These are phyloP conservation scores for Lytechinus variegatus DNA, from an alignment of 35 echinoderm and acorn worm genomes.

Conservation along the genomic window DNA sequence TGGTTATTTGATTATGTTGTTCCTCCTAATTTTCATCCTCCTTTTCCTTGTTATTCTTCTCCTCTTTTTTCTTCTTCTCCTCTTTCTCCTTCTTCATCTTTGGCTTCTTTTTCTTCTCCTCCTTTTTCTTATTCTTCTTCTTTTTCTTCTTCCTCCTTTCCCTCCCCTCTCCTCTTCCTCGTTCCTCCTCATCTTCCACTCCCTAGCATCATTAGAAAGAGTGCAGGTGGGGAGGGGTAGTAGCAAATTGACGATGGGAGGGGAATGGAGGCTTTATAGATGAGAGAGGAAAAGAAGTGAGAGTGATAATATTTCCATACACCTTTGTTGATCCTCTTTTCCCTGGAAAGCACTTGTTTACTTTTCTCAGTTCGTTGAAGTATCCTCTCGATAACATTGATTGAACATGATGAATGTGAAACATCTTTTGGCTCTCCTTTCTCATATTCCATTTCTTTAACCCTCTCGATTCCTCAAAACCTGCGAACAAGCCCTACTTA, in stretches of 20 bases:
- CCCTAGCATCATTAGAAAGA: not conserved
- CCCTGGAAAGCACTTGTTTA: not conserved
- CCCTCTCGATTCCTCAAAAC: not conserved
- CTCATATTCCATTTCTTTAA: not conserved
- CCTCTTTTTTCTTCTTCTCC: not conserved
- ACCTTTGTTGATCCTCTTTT: not conserved
- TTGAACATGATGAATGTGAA: not conserved
- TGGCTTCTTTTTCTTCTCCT: not conserved
- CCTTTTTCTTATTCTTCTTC: not conserved
- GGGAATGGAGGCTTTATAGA: not conserved
- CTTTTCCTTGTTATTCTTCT: too few relatives aligned
- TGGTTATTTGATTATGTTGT: too few relatives aligned
- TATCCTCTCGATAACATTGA: not conserved
- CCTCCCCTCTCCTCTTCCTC: too few relatives aligned
- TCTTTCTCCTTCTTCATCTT: not conserved
- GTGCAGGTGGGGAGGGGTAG: not conserved
- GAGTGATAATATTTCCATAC: not conserved
- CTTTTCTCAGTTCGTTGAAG: not conserved
- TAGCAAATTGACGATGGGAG: not conserved
- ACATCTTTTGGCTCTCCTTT: not conserved
- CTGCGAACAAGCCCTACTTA: not conserved
- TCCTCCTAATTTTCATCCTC: too few relatives aligned
- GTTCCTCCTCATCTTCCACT: too few relatives aligned
- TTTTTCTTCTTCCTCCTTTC: not conserved
- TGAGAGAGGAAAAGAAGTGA: not conserved